Evolutionary conservation across 2,888 invertebrate genomes (phyloP).

Genomic region (Eucriotettix oculatus): DNA sequence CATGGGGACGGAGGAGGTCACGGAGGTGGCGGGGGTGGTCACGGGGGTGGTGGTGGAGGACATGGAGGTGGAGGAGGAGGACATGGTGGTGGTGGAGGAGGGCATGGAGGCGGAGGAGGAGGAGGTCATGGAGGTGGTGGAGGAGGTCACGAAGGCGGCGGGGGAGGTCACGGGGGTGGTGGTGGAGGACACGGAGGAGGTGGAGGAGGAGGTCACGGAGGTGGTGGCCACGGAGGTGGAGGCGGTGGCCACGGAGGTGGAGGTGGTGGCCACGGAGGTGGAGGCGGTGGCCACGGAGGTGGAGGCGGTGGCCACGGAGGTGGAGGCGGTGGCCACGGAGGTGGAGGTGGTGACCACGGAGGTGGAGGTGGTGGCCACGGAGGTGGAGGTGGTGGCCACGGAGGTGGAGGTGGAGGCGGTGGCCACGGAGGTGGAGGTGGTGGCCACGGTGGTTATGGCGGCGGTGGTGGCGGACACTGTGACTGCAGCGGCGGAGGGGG

Average conservation of each 20-base stretch:
- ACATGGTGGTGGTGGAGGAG: neutral
- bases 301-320: neutral
- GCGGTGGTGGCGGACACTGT: neutral
- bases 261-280: neutral
- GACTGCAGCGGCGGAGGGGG: no score
- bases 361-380: neutral
- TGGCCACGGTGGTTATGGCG: neutral
- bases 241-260: neutral
- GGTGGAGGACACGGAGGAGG: neutral
- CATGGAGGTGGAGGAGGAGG: neutral
- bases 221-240: constrained; percentile 27
- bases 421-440: neutral
- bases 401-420: neutral
- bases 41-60: neutral
- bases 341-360: neutral
- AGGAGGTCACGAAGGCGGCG: neutral
- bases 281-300: neutral
- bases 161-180: neutral
- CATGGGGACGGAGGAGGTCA: neutral
- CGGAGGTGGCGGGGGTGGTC: neutral
- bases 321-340: neutral
- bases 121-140: neutral
- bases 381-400: constrained; percentile 29
- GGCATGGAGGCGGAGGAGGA: neutral
- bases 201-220: constrained; percentile 15